Base-by-base conservation (phyloP, 2,113 vertebrate species). In the Ciconia maguari region DNA sequence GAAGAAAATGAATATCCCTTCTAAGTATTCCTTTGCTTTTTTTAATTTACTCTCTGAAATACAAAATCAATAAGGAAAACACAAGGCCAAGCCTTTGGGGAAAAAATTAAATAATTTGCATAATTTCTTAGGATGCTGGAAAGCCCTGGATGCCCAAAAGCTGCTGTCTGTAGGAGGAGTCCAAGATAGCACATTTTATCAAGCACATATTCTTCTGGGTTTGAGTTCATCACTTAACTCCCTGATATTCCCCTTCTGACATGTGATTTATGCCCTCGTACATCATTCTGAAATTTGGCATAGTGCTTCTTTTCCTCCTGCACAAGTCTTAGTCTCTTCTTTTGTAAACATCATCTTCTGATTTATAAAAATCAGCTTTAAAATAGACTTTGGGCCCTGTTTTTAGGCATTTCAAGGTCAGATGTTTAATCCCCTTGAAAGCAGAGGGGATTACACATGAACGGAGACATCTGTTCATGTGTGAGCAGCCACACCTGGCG, bases 391-490 rank as follows among this genome's bases (percentile, higher is more conserved):
- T 87, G 42, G 29, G 42, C 20, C 21, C 38, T 68, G 34, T 13
- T 87, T 75, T 78, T 42, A 71, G 64, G 77, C 68, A 91, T 89
- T 94, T 92, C 87, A 79, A 82, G 77, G 89, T 95, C 93, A 91
- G 87, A 68, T 74, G 42, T 81, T 78, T 58, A 62, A 93, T 89
- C n/a, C n/a, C 55, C 21, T 84, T 91, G 89, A 81, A 94, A 96
- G 77, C 77, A 71, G 93, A 94, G 44, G 78, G 79, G 89, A 92
- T 95, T 92, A 88, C 70, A 64, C 75, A 55, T 14, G 44, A 94
- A 9, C 0, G 0, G 42, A 91, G 89, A 94, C 91, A 96, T 96
- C 77, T 96, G 93, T 83, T 76, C 66, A 41, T 92, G 80, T 75
- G 83, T 74, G 65, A 96, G 91, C 80, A 94, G 77, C 72, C 95